A percentile compares a stretch with the other conserved stretches of the same genome.
These are phyloP conservation scores for Lepisosteus oculatus DNA, from an alignment of 2,113 vertebrate genomes.

Conservation along the genomic window DNA sequence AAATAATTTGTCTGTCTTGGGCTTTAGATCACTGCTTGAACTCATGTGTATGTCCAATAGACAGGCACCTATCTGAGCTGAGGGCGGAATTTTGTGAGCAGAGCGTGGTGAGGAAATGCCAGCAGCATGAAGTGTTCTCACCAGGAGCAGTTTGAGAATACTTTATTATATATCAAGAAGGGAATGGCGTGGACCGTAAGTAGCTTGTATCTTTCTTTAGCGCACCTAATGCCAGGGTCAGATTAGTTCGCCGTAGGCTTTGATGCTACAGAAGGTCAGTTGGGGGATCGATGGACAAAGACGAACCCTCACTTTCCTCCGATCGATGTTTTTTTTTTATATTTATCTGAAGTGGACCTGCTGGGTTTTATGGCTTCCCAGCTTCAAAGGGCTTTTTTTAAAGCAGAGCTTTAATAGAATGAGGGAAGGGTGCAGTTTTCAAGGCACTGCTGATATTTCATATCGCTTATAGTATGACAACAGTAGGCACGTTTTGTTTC, in stretches of 20 bases:
- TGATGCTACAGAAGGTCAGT: slow-evolving; percentile 90
- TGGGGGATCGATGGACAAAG: slow-evolving; percentile 81
- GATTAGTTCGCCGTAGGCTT: slow-evolving; percentile 86
- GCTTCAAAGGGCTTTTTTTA: slow-evolving; percentile 74
- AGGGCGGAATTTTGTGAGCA: slow-evolving; percentile 53
- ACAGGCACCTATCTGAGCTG: slow-evolving; percentile 41
- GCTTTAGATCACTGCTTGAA: slow-evolving; percentile 32
- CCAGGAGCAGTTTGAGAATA: slow-evolving; percentile 70
- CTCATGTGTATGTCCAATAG: slow-evolving; percentile 33
- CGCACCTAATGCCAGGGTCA: slow-evolving; percentile 85
- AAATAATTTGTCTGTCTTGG: slow-evolving; percentile 48
- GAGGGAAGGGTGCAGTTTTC: slow-evolving; percentile 54
- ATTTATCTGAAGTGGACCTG: slow-evolving; percentile 84
- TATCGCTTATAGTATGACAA: slow-evolving; percentile 3
- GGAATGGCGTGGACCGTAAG: slow-evolving; percentile 71
- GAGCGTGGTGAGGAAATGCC: slow-evolving; percentile 53
- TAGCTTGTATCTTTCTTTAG: slow-evolving; percentile 73
- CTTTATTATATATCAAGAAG: slow-evolving; percentile 70
- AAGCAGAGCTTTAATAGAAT: slow-evolving; percentile 73
- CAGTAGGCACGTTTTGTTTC: slow-evolving; percentile 51
- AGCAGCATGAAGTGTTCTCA: slow-evolving; percentile 59
- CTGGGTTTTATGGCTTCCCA: slow-evolving; percentile 73
- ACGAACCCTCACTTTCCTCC: slow-evolving; percentile 75
- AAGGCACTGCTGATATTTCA: slow-evolving; percentile 38
- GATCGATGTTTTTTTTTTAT: slow-evolving; percentile 83